Base-by-base conservation (phyloP, 2,797 vertebrate genomes). In the Allenopithecus nigroviridis region DNA sequence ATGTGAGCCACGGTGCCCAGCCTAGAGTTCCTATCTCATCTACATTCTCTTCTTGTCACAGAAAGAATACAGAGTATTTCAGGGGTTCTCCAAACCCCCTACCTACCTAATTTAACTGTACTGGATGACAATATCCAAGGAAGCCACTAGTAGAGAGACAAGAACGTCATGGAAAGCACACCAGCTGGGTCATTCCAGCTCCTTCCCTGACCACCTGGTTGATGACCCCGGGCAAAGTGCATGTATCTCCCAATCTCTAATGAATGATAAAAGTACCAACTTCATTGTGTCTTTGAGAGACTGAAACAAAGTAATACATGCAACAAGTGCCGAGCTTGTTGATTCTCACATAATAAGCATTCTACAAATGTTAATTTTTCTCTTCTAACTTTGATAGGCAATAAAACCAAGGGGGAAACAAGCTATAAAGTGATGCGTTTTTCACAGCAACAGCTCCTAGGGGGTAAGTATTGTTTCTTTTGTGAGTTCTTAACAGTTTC, bases 401-500 rank as follows among this genome's bases (percentile, higher is more conserved):
- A 83, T 96, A 93, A 95, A 94, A 91, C 39, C 48, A 92, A 98
- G 57, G 17, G 9, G 28, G 36, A 46, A 95, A 76, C 17, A 83
- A 81, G 39, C 75, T 89, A 53, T 53, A 95, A 91, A 84, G 41
- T 46, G 74, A 93, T 64, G 8, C 5, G 30, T 96, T 96, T 68
- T 96, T 96, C 84, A 89, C 33, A 95, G 83, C 75, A 94, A 91
- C 11, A 64, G 46, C 59, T 94, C 70, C 74, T 72, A 41, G 39
- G 80, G 68, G 41, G 43, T 96, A 94, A 68, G 41, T 80, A 84
- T 68, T 91, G 46, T 85, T 94, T 94, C 53, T 74, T 96, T 95
- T 89, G 61, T 95, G 94, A 84, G 91, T 96, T 90, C 78, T 80
- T 96, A 72, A 85, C 74, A 88, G 50, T 55, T 94, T 96, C 46